phyloP scores from a whole-genome alignment of 2,113 vertebrate genomes.

The Xenotilapia longispinis region DNA sequence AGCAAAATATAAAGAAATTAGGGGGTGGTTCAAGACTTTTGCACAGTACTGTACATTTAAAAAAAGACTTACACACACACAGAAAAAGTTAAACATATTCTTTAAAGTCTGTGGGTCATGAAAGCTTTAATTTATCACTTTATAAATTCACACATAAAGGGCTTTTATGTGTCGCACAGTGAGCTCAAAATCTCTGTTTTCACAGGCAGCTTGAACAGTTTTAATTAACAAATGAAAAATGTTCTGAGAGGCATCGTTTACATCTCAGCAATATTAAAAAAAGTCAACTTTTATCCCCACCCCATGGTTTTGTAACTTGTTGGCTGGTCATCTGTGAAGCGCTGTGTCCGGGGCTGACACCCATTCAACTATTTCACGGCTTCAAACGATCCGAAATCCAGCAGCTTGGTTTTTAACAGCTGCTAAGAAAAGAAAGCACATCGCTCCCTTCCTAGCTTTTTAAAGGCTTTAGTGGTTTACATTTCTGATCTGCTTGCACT shows the following conservation, averaged over 20 bases:
- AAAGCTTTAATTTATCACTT: neutral
- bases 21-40: neutral
- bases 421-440: neutral
- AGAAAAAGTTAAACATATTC: neutral
- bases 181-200: neutral
- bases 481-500: neutral
- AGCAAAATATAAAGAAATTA: neutral
- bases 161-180: accelerated
- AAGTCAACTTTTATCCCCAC: neutral
- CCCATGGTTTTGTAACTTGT: neutral
- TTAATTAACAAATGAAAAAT: neutral
- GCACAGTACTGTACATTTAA: neutral
- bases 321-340: neutral
- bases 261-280: neutral
- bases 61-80: neutral
- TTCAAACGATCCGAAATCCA: accelerated
- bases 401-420: neutral
- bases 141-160: neutral
- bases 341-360: neutral
- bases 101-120: neutral
- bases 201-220: neutral
- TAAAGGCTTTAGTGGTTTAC: neutral
- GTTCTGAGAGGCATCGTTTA: accelerated
- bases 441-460: neutral
- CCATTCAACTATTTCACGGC: neutral